Evolutionary conservation across 2,888 invertebrate genomes (phyloP).

Genomic region (Mesoligia furuncula): DNA sequence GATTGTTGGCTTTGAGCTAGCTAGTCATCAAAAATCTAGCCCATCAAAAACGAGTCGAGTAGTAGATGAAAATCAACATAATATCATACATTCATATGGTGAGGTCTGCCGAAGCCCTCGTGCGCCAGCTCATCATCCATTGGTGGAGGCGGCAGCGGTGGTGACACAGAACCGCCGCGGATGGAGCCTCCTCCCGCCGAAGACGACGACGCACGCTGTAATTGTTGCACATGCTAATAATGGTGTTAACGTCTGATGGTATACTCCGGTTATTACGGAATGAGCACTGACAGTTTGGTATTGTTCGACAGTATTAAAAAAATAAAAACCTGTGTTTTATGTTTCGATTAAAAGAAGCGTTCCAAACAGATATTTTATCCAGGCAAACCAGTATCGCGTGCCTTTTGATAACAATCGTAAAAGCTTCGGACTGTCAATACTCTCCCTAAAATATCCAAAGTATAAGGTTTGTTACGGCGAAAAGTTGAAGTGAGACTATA

Average conservation of each 20-base stretch:
- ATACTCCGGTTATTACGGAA: slow-evolving; percentile 33
- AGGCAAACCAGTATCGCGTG: neutral
- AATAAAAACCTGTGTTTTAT: neutral
- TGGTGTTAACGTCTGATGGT: neutral
- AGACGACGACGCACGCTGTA: slow-evolving; percentile 84
- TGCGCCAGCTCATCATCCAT: slow-evolving; percentile 93
- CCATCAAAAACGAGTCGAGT: neutral
- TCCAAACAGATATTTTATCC: neutral
- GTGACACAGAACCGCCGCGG: slow-evolving; percentile 93
- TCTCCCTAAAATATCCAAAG: slow-evolving; percentile 9
- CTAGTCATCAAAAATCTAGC: neutral
- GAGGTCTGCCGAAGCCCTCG: slow-evolving; percentile 94
- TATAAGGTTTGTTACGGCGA: slow-evolving; percentile 3
- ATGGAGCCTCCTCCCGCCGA: slow-evolving; percentile 80
- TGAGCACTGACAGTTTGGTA: slow-evolving; percentile 3
- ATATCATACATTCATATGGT: slow-evolving; percentile 82
- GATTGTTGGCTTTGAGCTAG: neutral
- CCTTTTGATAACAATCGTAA: neutral
- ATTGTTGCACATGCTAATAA: slow-evolving; percentile 36
- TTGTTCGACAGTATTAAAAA: neutral
- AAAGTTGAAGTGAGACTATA: slow-evolving; percentile 34
- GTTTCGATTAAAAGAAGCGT: neutral
- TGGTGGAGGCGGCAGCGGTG: slow-evolving; percentile 97
- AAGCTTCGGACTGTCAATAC: neutral
- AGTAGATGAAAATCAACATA: neutral